Base-by-base conservation (phyloP, 2,113 vertebrate species). In the Neodon shergylaensis region DNA sequence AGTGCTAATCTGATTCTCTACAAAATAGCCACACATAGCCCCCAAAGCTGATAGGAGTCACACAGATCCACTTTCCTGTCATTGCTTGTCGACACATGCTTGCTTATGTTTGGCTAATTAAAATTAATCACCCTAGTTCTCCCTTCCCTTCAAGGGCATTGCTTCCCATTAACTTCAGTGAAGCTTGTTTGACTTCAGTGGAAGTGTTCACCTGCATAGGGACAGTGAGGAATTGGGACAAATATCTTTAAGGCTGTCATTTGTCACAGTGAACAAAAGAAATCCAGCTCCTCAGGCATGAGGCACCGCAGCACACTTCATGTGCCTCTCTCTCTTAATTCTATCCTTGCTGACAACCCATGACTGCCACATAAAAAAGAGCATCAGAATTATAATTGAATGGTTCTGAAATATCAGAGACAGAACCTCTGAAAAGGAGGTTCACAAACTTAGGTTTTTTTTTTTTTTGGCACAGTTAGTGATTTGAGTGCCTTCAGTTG, bases 171-270 rank as follows among this genome's bases (percentile, higher is more conserved):
- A 97, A 97, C 92, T 97, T 95, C 96, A 94, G 0, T 96, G 96
- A 95, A 97, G 93, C 93, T 96, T 97, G 81, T 91, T 96, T 97
- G 95, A 97, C 96, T 97, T 97, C 97, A 97, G 0, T 96, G 94
- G 85, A 95, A 97, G 94, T 97, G 97, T 96, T 91, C 94, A 95
- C 94, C 92, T 95, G 92, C 90, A 95, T 83, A 94, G 96, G 97
- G 96, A 97, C 96, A 95, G 95, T 92, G 49, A 95, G 26, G 85
- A 97, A 97, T 96, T 90, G 88, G 97, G 96, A 97, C 88, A 98
- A 95, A 97, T 94, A 97, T 96, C 96, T 97, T 96, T 98, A 98
- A 97, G 97, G 95, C 96, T 98, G 97, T 98, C 97, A 98, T 96
- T 97, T 98, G 97, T 98, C 96, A 97, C 97, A 89, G 92, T 2